A percentile compares a stretch with the other conserved stretches of the same genome.
These are phyloP conservation scores for Ctenomys sociabilis DNA, from an alignment of 2,113 vertebrate genomes.

Conservation along the genomic window DNA sequence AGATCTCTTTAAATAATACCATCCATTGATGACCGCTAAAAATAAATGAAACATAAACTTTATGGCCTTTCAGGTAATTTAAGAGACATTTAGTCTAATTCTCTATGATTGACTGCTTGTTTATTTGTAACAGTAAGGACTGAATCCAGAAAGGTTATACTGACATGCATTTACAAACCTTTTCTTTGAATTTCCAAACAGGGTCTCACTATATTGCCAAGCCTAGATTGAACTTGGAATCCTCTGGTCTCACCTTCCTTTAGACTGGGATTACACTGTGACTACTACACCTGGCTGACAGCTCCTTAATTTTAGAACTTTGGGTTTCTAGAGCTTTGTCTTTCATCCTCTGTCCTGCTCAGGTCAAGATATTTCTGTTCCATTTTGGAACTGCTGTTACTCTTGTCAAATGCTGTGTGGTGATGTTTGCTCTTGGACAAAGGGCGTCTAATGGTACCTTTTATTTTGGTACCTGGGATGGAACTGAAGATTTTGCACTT, in stretches of 20 bases:
- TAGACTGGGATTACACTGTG: neutral
- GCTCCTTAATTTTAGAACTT: constrained; percentile 1
- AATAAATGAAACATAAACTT: constrained; percentile 20
- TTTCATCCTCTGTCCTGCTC: neutral
- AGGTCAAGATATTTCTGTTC: neutral
- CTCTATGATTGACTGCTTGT: neutral
- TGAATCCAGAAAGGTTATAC: neutral
- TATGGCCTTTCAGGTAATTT: neutral
- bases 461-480: too few species aligned
- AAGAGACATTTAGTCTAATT: neutral
- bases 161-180: neutral
- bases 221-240: neutral
- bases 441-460: neutral
- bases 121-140: neutral
- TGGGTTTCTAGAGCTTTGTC: neutral
- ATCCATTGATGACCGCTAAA: constrained; percentile 14
- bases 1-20: neutral
- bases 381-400: neutral
- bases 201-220: neutral
- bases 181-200: neutral
- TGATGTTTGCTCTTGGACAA: neutral
- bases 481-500: too few species aligned
- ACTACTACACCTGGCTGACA: neutral
- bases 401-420: neutral
- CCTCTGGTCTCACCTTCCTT: neutral